Evolutionary conservation across 2,888 invertebrate genomes (phyloP).

Genomic region (Sminthurides aquaticus): DNA sequence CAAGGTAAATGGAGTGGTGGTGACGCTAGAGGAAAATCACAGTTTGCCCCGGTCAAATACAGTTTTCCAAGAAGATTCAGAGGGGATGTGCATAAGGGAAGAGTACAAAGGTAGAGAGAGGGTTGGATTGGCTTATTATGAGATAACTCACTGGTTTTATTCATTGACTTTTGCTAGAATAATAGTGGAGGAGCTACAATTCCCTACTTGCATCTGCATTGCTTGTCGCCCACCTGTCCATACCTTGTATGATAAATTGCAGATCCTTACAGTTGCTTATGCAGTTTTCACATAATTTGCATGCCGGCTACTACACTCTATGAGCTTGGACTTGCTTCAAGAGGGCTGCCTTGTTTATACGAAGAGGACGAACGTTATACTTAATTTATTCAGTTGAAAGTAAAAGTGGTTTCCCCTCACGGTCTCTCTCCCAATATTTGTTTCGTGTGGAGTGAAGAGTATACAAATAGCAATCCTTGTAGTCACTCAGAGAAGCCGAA

Average conservation of each 20-base stretch:
- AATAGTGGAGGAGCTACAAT: background rate
- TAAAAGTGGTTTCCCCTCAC: conserved; percentile 34
- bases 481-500: too few relatives aligned
- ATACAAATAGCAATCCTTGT: too few relatives aligned
- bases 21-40: too few relatives aligned
- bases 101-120: too few relatives aligned
- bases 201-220: background rate
- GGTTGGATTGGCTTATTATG: too few relatives aligned
- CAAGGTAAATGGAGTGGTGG: too few relatives aligned
- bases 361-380: background rate
- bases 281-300: background rate
- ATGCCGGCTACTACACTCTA: background rate
- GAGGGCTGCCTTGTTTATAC: too few relatives aligned
- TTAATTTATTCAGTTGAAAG: conserved; percentile 33
- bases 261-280: too few relatives aligned
- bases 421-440: conserved; percentile 18
- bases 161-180: background rate
- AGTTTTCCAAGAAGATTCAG: too few relatives aligned
- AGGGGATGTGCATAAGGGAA: too few relatives aligned
- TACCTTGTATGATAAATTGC: background rate
- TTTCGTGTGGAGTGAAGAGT: background rate
- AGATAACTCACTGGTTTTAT: background rate
- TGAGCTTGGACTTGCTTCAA: too few relatives aligned
- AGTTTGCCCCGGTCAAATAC: too few relatives aligned
- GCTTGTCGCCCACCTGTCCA: background rate